A percentile compares a stretch with the other conserved stretches of the same genome.
Conservation (phyloP, 2,888 invertebrate species). For the Unio delphinus region DNA sequence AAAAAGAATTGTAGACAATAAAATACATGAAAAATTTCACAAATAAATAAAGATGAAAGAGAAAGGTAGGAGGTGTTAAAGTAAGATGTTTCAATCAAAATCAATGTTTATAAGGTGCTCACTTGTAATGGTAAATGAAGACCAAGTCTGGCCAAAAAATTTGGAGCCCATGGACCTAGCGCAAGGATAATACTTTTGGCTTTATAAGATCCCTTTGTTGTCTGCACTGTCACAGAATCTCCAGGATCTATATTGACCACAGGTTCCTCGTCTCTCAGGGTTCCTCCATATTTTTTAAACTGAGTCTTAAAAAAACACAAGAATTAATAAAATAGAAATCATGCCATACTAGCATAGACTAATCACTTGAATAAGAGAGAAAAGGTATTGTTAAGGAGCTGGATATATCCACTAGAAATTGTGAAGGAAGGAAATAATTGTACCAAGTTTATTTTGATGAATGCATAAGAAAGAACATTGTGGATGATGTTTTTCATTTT, state of each 20-base stretch:
- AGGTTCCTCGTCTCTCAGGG: slow-evolving; percentile 47
- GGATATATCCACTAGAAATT: too few relatives aligned
- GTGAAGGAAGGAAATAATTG: too few relatives aligned
- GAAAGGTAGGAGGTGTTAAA: too few relatives aligned
- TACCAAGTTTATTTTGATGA: too few relatives aligned
- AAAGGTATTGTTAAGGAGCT: too few relatives aligned
- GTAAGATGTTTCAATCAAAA: background rate
- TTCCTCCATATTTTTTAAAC: slow-evolving; percentile 54
- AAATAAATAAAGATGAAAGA: too few relatives aligned
- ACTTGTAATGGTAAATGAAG: slow-evolving; percentile 62
- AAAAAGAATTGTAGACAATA: too few relatives aligned
- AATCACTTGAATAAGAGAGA: too few relatives aligned
- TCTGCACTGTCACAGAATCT: slow-evolving; percentile 40
- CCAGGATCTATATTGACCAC: slow-evolving; percentile 53
- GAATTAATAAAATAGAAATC: background rate
- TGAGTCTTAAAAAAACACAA: slow-evolving; percentile 37
- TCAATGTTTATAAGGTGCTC: background rate
- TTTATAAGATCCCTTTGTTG: slow-evolving; percentile 43
- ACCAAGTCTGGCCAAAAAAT: slow-evolving; percentile 51
- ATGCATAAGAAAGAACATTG: too few relatives aligned
- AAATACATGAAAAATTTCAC: too few relatives aligned
- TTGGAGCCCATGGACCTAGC: slow-evolving; percentile 66
- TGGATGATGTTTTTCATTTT: too few relatives aligned
- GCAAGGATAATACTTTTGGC: slow-evolving; percentile 58
- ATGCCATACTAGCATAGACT: too few relatives aligned